Percentiles rank a stretch among this genome's conserved stretches.
phyloP scores from a whole-genome alignment of 2,797 vertebrate species.

The Rhabdomys pumilio region DNA sequence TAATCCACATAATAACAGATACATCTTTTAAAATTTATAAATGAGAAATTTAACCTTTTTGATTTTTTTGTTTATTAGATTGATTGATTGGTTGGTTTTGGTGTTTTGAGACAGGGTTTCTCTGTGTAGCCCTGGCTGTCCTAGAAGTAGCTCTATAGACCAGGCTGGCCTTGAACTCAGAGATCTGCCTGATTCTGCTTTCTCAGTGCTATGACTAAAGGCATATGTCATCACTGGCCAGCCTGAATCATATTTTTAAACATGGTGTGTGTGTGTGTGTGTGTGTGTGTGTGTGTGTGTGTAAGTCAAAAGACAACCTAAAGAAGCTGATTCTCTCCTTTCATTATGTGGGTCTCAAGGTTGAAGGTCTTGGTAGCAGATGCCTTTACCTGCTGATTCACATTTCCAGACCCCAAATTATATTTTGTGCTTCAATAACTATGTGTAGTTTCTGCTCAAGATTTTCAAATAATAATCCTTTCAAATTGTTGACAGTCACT shows the following conservation, averaged over 20 bases:
- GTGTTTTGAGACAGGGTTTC: neutral
- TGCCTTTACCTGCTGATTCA: neutral
- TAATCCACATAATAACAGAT: slow-evolving; percentile 38
- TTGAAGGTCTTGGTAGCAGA: neutral
- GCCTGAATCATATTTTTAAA: slow-evolving; percentile 45
- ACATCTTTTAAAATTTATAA: slow-evolving; percentile 61
- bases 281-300: neutral
- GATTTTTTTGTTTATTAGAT: neutral
- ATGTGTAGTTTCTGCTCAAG: slow-evolving; percentile 44
- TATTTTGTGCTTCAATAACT: slow-evolving; percentile 70
- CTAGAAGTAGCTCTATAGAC: neutral
- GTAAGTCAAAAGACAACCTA: neutral
- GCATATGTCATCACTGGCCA: neutral
- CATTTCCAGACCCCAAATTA: neutral
- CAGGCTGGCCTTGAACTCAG: neutral
- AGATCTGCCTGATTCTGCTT: neutral
- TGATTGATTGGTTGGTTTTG: neutral
- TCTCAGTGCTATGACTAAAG: neutral
- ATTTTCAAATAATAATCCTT: slow-evolving; percentile 58
- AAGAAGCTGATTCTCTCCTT: neutral
- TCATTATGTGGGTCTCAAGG: neutral
- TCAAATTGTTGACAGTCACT: slow-evolving; percentile 14
- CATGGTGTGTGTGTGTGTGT: neutral
- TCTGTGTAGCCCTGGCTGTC: neutral
- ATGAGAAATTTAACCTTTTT: slow-evolving; percentile 58